These are phyloP conservation scores for Hemitrygon akajei DNA, from an alignment of 2,797 vertebrate species.

Conservation along the genomic window DNA sequence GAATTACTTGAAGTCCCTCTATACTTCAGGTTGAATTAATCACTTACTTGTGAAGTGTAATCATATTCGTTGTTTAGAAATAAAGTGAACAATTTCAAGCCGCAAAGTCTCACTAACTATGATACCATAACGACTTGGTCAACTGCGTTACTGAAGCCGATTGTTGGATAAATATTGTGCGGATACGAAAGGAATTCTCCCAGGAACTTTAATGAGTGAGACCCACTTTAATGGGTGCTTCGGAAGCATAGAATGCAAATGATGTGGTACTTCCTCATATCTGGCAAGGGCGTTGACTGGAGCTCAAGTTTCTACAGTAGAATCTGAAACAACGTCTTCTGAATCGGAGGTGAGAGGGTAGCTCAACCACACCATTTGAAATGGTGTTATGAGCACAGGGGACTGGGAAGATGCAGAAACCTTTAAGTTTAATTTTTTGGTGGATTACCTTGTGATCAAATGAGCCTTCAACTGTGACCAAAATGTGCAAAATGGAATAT, in stretches of 20 bases:
- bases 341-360: neutral
- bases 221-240: too few species aligned
- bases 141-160: neutral
- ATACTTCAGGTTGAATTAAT: neutral
- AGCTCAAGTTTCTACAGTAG: neutral
- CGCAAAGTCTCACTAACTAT: neutral
- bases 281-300: too few species aligned
- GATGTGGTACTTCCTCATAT: neutral
- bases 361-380: too few species aligned
- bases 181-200: neutral
- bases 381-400: too few species aligned
- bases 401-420: too few species aligned
- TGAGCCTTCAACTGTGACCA: too few species aligned
- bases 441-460: too few species aligned
- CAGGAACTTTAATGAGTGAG: too few species aligned
- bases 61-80: neutral
- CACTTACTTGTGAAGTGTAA: neutral
- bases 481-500: too few species aligned
- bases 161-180: neutral
- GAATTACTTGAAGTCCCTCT: neutral
- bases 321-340: neutral
- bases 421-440: too few species aligned
- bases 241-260: neutral
- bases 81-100: neutral
- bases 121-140: neutral